Evolutionary conservation across 2,113 vertebrate genomes (phyloP).

Genomic region (Lepisosteus oculatus): DNA sequence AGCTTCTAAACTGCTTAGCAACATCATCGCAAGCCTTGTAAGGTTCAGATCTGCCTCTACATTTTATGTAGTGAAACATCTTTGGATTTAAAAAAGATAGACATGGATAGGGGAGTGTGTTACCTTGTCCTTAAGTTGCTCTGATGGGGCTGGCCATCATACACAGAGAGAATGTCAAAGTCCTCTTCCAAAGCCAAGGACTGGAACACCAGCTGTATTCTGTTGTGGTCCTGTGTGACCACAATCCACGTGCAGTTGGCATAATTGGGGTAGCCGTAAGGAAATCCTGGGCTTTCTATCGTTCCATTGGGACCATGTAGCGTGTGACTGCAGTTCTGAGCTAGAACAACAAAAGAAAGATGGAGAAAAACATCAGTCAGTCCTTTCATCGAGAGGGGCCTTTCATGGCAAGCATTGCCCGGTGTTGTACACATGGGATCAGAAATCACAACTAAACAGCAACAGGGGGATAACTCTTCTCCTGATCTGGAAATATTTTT

Average conservation of each 20-base stretch:
- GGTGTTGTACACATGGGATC: no score
- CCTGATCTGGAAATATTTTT: no score
- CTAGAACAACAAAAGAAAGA: conserved; percentile 62
- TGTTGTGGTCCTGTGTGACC: conserved; percentile 84
- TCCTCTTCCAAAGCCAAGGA: conserved; percentile 97
- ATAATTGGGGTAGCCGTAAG: conserved; percentile 96
- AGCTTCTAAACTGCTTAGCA: no score
- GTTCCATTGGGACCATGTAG: conserved; percentile 91
- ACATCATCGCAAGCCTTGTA: no score
- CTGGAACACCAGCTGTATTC: conserved; percentile 97
- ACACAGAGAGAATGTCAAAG: conserved; percentile 92
- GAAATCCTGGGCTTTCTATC: conserved; percentile 94
- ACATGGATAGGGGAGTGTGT: not conserved
- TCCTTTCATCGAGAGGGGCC: no score
- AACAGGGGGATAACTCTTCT: no score
- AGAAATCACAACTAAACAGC: no score
- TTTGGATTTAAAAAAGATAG: no score
- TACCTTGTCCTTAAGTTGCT: conserved; percentile 90
- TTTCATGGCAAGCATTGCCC: no score
- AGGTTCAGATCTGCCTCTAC: no score
- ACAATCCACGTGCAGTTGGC: conserved; percentile 99
- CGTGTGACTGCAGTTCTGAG: conserved; percentile 92
- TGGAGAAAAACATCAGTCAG: not conserved
- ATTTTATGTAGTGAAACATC: no score
- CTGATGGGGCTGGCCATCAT: conserved; percentile 84